Percentiles rank a stretch among this genome's conserved stretches.
Conservation (phyloP, 1,140 invertebrate genomes). For the Drosophila albomicans region DNA sequence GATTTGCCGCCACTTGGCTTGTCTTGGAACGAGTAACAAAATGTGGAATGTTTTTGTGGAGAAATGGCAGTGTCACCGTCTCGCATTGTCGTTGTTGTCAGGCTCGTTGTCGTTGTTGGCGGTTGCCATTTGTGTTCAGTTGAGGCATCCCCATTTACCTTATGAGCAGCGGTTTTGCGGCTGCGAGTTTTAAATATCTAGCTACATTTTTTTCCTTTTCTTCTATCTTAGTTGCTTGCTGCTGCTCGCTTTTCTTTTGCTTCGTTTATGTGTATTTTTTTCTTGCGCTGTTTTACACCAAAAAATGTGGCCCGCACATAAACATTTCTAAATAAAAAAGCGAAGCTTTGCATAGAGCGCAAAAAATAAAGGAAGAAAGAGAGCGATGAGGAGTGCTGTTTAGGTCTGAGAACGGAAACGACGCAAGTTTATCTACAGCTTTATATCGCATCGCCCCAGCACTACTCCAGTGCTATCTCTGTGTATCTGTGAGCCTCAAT, state of each 20-base stretch:
- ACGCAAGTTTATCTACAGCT: slow-evolving; percentile 70
- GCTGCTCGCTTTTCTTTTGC: slow-evolving; percentile 4
- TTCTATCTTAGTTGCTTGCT: background rate
- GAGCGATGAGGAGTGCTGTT: background rate
- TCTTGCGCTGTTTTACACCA: slow-evolving; percentile 51
- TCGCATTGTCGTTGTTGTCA: background rate
- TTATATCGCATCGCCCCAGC: slow-evolving; percentile 54
- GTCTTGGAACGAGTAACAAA: slow-evolving; percentile 24
- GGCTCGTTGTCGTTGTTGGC: slow-evolving; percentile 22
- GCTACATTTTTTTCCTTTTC: slow-evolving; percentile 27
- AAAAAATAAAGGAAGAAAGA: background rate
- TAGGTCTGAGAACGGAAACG: slow-evolving; percentile 22
- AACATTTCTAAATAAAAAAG: slow-evolving; percentile 64
- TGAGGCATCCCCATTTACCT: slow-evolving; percentile 24
- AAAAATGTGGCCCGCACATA: slow-evolving; percentile 67
- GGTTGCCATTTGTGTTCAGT: slow-evolving; percentile 15
- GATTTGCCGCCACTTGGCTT: slow-evolving; percentile 55
- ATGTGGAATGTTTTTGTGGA: slow-evolving; percentile 1
- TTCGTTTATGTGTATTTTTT: slow-evolving; percentile 32
- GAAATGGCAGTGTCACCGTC: slow-evolving; percentile 17
- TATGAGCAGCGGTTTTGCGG: slow-evolving; percentile 50
- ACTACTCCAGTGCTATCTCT: slow-evolving; percentile 9
- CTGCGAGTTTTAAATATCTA: slow-evolving; percentile 73
- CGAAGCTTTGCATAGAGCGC: slow-evolving; percentile 64
- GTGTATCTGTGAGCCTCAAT: background rate